These are phyloP conservation scores for Ictalurus punctatus DNA, from an alignment of 2,113 vertebrate genomes.

Conservation along the genomic window DNA sequence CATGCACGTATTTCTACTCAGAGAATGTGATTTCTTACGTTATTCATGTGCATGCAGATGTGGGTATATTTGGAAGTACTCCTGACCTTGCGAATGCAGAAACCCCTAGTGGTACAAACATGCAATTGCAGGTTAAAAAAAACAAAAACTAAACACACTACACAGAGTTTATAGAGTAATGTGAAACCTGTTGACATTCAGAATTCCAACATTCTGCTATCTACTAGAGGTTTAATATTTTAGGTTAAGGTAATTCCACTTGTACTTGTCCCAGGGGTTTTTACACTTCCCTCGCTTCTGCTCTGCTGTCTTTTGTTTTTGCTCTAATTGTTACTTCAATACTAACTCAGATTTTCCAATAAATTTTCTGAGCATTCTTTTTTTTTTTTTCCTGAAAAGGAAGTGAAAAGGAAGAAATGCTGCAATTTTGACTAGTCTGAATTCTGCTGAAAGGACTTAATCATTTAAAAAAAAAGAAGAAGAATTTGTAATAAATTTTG, in stretches of 20 bases:
- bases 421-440: background rate
- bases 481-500: background rate
- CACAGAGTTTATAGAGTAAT: background rate
- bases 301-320: background rate
- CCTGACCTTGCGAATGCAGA: background rate
- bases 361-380: background rate
- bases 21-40: background rate
- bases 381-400: background rate
- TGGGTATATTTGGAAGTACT: background rate
- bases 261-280: background rate
- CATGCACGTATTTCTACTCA: background rate
- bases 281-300: background rate
- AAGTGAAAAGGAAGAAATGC: background rate
- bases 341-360: background rate
- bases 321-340: background rate
- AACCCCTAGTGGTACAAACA: background rate
- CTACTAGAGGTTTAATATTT: background rate
- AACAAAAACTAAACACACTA: too few relatives aligned
- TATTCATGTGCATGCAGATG: background rate
- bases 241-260: background rate
- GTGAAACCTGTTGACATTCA: background rate
- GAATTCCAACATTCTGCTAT: background rate
- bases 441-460: too few relatives aligned
- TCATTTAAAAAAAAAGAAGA: background rate
- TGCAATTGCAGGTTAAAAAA: background rate